Percentiles rank a stretch among this genome's conserved stretches.
Evolutionary conservation across 2,888 invertebrate species (phyloP).

Genomic region (Tribolium freemani): DNA sequence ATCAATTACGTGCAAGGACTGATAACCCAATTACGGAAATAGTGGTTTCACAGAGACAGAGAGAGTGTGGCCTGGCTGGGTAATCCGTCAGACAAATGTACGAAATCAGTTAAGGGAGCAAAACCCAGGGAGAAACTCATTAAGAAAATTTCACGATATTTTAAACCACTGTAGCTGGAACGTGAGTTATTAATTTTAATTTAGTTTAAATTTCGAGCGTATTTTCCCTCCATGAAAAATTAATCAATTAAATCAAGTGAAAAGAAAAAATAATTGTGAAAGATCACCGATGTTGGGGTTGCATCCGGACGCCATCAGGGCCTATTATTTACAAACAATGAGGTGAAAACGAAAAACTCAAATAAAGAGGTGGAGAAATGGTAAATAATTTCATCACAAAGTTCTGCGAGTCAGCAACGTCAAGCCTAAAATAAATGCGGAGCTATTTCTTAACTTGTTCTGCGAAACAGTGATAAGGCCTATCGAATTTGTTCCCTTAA

Average conservation of each 20-base stretch:
- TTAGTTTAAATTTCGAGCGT: conserved; percentile 37
- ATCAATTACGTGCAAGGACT: conserved; percentile 63
- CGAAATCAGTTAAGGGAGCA: conserved; percentile 51
- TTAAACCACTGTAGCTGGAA: conserved; percentile 42
- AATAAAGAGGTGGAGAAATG: conserved; percentile 15
- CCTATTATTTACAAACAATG: conserved; percentile 28
- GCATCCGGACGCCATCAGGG: conserved; percentile 16
- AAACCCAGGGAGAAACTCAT: conserved; percentile 50
- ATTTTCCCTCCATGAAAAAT: conserved; percentile 35
- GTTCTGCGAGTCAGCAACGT: conserved; percentile 28
- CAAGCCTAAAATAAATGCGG: conserved; percentile 26
- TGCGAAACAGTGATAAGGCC: conserved; percentile 49
- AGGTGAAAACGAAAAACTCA: conserved; percentile 14
- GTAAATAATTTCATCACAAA: conserved; percentile 12
- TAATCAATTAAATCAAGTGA: conserved; percentile 38
- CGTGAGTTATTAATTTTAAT: conserved; percentile 49
- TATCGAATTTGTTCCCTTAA: conserved; percentile 39
- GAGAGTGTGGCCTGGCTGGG: conserved; percentile 41
- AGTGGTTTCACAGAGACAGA: conserved; percentile 48
- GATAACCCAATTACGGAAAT: conserved; percentile 59
- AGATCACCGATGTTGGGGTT: conserved; percentile 19
- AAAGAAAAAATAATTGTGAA: conserved; percentile 39
- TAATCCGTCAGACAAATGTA: conserved; percentile 51
- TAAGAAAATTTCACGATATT: conserved; percentile 49
- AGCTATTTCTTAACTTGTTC: conserved; percentile 46